These are phyloP conservation scores for Pseudotriccus pelzelni DNA, from an alignment of 2,797 vertebrate species.

Conservation along the genomic window DNA sequence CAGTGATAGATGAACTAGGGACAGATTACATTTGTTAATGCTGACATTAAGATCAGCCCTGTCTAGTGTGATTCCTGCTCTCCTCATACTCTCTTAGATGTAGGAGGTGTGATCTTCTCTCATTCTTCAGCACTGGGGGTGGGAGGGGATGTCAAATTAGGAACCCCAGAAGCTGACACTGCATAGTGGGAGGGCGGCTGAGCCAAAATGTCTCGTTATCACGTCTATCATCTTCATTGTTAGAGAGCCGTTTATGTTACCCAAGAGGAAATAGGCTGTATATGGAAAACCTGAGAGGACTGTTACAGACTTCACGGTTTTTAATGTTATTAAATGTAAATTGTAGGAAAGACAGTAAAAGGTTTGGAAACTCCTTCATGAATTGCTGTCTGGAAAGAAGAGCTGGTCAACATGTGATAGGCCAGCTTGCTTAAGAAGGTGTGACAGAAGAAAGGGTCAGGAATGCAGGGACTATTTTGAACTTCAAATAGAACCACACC, in stretches of 20 bases:
- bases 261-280: not conserved
- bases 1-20: conserved; percentile 7
- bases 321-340: not conserved
- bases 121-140: not conserved
- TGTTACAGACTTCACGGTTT: not conserved
- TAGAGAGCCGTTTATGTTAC: not conserved
- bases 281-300: not conserved
- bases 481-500: not conserved
- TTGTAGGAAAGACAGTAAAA: not conserved
- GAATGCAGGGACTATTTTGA: not conserved
- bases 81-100: not conserved
- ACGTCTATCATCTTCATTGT: not conserved
- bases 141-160: not conserved
- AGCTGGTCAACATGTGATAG: not conserved
- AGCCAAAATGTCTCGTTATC: not conserved
- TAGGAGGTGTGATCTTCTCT: not conserved
- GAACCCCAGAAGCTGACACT: not conserved
- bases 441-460: not conserved
- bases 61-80: not conserved
- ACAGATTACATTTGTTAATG: not conserved
- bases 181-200: not conserved
- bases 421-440: not conserved
- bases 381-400: not conserved
- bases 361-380: not conserved
- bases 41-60: not conserved